A percentile compares a stretch with the other conserved stretches of the same genome.
Conservation (phyloP, 2,113 vertebrate species). For the Alectura lathami region DNA sequence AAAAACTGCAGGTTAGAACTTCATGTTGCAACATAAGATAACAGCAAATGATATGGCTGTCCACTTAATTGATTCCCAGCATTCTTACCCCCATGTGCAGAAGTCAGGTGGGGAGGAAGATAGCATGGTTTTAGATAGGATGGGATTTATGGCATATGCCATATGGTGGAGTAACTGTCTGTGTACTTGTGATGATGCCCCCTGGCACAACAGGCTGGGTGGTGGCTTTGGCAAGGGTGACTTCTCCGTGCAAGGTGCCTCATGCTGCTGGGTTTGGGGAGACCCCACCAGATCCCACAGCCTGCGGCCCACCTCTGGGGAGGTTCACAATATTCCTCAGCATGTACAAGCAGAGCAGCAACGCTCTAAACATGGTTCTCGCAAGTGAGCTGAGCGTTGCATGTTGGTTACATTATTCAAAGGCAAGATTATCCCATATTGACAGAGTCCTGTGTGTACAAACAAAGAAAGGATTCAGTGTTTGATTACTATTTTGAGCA, state of each 20-base stretch:
- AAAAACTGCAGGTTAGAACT: not conserved
- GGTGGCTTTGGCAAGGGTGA: accelerated
- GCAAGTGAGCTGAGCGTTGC: not conserved
- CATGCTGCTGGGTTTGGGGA: not conserved
- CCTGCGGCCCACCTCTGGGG: not conserved
- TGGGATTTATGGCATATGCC: not conserved
- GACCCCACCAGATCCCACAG: accelerated
- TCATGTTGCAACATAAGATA: not conserved
- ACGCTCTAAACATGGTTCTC: not conserved
- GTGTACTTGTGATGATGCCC: not conserved
- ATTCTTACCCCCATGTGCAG: not conserved
- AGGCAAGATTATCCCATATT: not conserved
- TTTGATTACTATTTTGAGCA: not conserved
- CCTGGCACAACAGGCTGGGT: accelerated
- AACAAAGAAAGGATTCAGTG: not conserved
- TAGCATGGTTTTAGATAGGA: not conserved
- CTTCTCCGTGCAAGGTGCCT: accelerated
- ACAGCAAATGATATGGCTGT: not conserved
- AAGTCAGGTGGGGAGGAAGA: not conserved
- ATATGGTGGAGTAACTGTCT: not conserved
- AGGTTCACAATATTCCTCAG: not conserved
- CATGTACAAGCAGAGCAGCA: not conserved
- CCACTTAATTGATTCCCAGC: not conserved
- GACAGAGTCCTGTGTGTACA: not conserved
- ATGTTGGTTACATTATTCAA: not conserved